Percentiles rank a stretch among this genome's conserved stretches.
Conservation (phyloP, 2,888 invertebrate species). For the Notodonta ziczac region DNA sequence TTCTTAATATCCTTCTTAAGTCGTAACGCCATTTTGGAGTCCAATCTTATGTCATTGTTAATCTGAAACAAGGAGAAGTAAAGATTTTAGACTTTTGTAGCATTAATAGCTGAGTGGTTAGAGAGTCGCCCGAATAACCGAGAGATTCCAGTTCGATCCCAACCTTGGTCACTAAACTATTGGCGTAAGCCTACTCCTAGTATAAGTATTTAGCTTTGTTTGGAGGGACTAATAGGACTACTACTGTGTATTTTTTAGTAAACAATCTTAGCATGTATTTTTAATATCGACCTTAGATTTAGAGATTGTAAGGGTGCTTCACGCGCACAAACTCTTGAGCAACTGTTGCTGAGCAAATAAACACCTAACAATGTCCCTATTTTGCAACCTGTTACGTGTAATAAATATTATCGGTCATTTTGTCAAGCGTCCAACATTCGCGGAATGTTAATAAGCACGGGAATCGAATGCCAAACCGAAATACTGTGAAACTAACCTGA, state of each 20-base stretch:
- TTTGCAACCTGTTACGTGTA: conserved; percentile 47
- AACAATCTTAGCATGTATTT: too few species aligned
- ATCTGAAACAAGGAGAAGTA: conserved; percentile 49
- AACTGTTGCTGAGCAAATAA: neutral
- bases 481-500: conserved; percentile 8
- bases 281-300: too few species aligned
- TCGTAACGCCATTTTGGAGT: conserved; percentile 89
- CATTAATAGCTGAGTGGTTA: too few species aligned
- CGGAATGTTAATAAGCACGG: conserved; percentile 43
- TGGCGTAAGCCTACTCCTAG: too few species aligned
- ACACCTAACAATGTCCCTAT: conserved; percentile 25
- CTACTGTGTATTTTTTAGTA: too few species aligned
- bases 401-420: conserved; percentile 39
- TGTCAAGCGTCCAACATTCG: conserved; percentile 37
- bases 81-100: too few species aligned
- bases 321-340: neutral
- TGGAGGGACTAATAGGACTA: too few species aligned
- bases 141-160: too few species aligned
- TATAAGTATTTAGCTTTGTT: too few species aligned
- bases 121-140: too few species aligned
- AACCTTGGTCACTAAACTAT: too few species aligned
- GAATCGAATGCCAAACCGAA: conserved; percentile 37
- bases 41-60: conserved; percentile 73
- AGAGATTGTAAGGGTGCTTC: too few species aligned
- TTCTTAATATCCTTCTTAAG: conserved; percentile 94